Evolutionary conservation across 2,113 vertebrate species (phyloP), one percentile per base, ranked within the genome.

Genomic region (Semnopithecus entellus): DNA sequence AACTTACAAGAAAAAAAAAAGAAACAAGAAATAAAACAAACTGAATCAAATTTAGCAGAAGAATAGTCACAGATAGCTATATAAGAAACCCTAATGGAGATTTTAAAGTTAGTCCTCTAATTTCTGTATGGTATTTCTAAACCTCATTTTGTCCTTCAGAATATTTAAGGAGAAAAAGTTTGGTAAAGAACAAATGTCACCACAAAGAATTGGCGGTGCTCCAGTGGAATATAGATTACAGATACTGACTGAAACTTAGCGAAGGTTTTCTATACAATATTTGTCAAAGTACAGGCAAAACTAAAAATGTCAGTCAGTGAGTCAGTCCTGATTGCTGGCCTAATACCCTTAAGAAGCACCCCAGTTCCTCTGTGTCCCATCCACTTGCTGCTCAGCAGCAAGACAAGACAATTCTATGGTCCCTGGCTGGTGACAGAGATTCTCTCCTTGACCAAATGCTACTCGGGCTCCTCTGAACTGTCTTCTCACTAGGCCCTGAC

Each of bases 201-300:
- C 86, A 35, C 87, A 79, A 94, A 95, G 78, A 89, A 52, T 3
- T 85, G 11, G 22, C 66, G 66, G 17, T 68, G 59, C 25, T 84
- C 48, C 25, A 57, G 2, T 27, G 5, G 20, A 85, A 90, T 59
- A 73, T 6, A 84, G 20, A 91, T 72, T 59, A 68, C 8, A 88
- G 20, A 91, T 72, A 96, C 43, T 92, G 52, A 88, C 35, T 73
- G 94, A 88, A 81, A 13, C 20, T 94, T 92, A 93, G 48, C 20
- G 91, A 96, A 93, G 1, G 18, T 88, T 91, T 45, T 93, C 16
- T 90, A 40, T 6, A n/a, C 70, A 93, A 59, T 7, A 55, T 64
- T 68, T 93, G 80, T 93, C 40, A 97, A 83, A 52, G 52, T 82
- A 43, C 43, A 91, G 86, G 75, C 45, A 95, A 94, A 90, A 94